phyloP scores from a whole-genome alignment of 2,113 vertebrate species.

The Corydoras sp. region DNA sequence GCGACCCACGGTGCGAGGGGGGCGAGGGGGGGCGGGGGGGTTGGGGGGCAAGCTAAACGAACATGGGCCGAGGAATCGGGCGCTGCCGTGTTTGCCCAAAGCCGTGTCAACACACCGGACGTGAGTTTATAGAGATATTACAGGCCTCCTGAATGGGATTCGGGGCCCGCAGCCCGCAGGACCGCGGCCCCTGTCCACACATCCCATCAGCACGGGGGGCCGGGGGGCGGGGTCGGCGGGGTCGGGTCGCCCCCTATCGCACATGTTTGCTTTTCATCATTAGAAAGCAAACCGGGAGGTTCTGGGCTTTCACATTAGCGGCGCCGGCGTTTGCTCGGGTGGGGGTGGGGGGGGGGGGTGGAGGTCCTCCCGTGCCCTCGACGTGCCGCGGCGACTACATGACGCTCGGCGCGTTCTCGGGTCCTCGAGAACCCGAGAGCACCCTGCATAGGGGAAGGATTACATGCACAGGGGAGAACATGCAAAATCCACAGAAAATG shows the following conservation, averaged over 20 bases:
- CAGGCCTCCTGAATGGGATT: constrained; percentile 63
- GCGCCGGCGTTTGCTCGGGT: constrained; percentile 54
- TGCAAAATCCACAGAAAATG: no score
- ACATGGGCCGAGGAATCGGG: constrained; percentile 52
- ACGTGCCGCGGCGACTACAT: no score
- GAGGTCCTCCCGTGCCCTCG: constrained; percentile 48
- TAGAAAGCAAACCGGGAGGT: constrained; percentile 63
- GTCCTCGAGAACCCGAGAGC: no score
- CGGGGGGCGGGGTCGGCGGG: no score
- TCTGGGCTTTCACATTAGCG: constrained; percentile 53
- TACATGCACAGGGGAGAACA: no score
- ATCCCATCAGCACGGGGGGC: constrained; percentile 54
- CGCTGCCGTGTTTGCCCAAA: constrained; percentile 65
- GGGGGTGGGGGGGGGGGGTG: constrained; percentile 53
- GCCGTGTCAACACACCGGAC: constrained; percentile 66
- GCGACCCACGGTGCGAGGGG: constrained; percentile 58
- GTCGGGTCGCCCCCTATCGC: constrained; percentile 60
- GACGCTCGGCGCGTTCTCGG: no score
- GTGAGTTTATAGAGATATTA: constrained; percentile 72
- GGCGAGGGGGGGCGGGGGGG: no score
- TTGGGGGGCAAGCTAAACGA: constrained; percentile 44
- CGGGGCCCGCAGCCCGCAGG: constrained; percentile 44
- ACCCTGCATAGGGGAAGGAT: no score
- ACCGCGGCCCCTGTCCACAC: constrained; percentile 52
- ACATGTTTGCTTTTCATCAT: constrained; percentile 72